A percentile compares a stretch with the other conserved stretches of the same genome.
These are phyloP conservation scores for Lysiphlebus fabarum DNA, from an alignment of 1,140 invertebrate genomes.

Conservation along the genomic window DNA sequence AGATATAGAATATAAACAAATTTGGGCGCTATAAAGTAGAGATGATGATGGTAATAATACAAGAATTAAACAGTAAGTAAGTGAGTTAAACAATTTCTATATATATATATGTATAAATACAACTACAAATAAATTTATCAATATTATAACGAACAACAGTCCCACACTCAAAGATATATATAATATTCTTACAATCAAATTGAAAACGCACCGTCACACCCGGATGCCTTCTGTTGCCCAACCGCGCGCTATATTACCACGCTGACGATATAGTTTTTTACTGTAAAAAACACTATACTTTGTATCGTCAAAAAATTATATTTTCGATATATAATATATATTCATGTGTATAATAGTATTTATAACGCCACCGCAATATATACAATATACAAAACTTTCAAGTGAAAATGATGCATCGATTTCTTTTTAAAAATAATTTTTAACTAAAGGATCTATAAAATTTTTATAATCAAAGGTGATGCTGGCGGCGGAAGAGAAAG, in stretches of 20 bases:
- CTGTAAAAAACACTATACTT: not conserved
- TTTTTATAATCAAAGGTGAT: not conserved
- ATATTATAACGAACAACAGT: not conserved
- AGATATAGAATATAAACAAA: not conserved
- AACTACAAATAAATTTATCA: too few species aligned
- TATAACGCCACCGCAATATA: not conserved
- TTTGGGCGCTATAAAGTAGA: too few species aligned
- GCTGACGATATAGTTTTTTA: not conserved
- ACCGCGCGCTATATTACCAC: constrained; percentile 21
- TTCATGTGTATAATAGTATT: not conserved
- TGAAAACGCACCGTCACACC: constrained; percentile 47
- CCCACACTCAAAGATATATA: not conserved
- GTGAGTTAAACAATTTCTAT: too few species aligned
- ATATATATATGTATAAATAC: too few species aligned
- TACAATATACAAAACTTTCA: not conserved
- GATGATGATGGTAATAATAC: too few species aligned
- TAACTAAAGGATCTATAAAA: not conserved
- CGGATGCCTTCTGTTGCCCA: constrained; percentile 44
- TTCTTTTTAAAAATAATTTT: constrained; percentile 30
- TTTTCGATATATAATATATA: too few species aligned
- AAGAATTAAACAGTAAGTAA: too few species aligned
- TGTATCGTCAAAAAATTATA: too few species aligned
- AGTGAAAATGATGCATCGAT: constrained; percentile 40
- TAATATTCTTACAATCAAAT: constrained; percentile 20
- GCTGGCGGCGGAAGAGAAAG: not conserved